These are phyloP conservation scores for Mamestra configurata DNA, from an alignment of 1,140 invertebrate species.

Conservation along the genomic window DNA sequence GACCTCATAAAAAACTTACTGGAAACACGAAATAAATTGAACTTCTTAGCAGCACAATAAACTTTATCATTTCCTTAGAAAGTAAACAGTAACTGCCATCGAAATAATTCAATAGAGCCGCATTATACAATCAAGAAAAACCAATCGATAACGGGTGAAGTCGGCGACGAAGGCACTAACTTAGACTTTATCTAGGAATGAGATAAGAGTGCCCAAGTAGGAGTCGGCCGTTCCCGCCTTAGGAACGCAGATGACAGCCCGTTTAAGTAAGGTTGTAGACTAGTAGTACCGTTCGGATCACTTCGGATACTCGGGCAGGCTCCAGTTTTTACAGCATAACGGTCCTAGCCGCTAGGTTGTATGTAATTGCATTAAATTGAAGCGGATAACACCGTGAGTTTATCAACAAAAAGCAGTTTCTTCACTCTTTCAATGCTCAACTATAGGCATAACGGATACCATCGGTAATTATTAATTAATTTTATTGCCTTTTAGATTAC, in stretches of 20 bases:
- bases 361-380: slow-evolving; percentile 76
- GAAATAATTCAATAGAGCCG: neutral
- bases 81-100: neutral
- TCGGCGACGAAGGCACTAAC: neutral
- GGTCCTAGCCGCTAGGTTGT: slow-evolving; percentile 59
- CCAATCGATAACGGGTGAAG: slow-evolving; percentile 5
- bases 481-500: slow-evolving; percentile 48
- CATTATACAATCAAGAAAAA: slow-evolving; percentile 16
- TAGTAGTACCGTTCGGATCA: slow-evolving; percentile 60
- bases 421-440: slow-evolving; percentile 33
- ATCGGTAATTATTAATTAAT: slow-evolving; percentile 46
- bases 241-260: slow-evolving; percentile 56
- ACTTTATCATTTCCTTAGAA: neutral
- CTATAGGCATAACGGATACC: slow-evolving; percentile 36
- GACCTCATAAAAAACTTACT: slow-evolving; percentile 16
- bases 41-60: neutral
- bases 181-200: slow-evolving; percentile 9
- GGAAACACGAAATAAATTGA: neutral
- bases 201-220: slow-evolving; percentile 20
- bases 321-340: slow-evolving; percentile 69
- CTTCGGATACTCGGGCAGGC: slow-evolving; percentile 57
- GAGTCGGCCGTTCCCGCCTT: neutral
- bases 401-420: slow-evolving; percentile 65
- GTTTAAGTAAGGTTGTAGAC: slow-evolving; percentile 63
- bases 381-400: slow-evolving; percentile 62